A percentile compares a stretch with the other conserved stretches of the same genome.
Evolutionary conservation across 2,113 vertebrate genomes (phyloP).

Genomic region (Terrapene triunguis): DNA sequence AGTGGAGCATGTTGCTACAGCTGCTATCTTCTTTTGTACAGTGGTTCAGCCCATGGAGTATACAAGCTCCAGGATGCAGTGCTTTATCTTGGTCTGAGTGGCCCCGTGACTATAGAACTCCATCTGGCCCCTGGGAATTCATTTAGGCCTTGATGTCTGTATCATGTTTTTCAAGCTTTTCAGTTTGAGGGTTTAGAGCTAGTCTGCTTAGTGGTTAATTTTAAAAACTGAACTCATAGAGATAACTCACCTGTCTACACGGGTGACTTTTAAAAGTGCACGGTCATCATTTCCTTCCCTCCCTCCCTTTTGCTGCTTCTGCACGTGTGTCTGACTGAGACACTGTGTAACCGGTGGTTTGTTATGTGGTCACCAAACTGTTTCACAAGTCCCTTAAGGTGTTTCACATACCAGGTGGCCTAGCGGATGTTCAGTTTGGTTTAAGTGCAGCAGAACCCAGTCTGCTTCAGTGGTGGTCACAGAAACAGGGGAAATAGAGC

Average conservation of each 20-base stretch:
- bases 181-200: background rate
- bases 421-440: slow-evolving; percentile 42
- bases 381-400: slow-evolving; percentile 69
- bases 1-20: background rate
- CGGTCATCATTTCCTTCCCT: slow-evolving; percentile 41
- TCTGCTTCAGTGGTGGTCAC: slow-evolving; percentile 39
- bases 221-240: background rate
- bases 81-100: background rate
- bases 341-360: slow-evolving; percentile 62
- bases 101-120: accelerated
- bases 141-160: background rate
- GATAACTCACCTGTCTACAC: background rate
- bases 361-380: slow-evolving; percentile 70
- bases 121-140: background rate
- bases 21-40: background rate
- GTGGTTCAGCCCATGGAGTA: background rate
- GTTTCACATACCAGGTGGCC: slow-evolving; percentile 68
- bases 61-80: background rate
- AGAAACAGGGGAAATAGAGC: slow-evolving; percentile 43
- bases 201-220: background rate
- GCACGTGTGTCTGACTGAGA: background rate
- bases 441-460: slow-evolving; percentile 68
- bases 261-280: slow-evolving; percentile 14
- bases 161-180: background rate
- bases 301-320: background rate